These are phyloP conservation scores for Magallana ariakensis DNA, from an alignment of 1,140 invertebrate genomes.

Conservation along the genomic window DNA sequence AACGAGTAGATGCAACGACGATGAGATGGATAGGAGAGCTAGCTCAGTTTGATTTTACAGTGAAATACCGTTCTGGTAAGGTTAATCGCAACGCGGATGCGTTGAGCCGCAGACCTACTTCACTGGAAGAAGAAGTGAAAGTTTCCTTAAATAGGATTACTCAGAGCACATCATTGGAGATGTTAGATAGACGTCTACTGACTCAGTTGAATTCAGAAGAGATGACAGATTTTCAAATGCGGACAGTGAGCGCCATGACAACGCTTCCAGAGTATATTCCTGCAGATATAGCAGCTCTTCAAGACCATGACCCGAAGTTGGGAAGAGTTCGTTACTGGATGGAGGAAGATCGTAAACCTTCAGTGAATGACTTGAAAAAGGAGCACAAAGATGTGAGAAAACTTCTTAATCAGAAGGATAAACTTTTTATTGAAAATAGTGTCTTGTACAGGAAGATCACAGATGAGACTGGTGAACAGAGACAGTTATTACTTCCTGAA, in stretches of 20 bases:
- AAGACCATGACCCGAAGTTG: conserved; percentile 28
- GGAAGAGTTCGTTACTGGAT: conserved; percentile 23
- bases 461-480: no score
- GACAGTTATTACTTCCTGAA: no score
- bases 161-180: no score
- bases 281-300: conserved; percentile 34
- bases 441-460: no score
- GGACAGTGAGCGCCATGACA: background rate
- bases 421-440: no score
- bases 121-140: no score
- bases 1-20: conserved; percentile 55
- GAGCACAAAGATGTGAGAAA: no score
- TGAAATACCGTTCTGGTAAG: conserved; percentile 54
- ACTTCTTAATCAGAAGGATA: no score
- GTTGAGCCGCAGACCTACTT: conserved; percentile 47
- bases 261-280: conserved; percentile 48
- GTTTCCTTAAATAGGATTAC: no score
- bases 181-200: background rate
- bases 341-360: background rate
- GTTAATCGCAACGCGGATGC: background rate
- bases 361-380: no score
- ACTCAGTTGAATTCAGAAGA: background rate
- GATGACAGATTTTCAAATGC: background rate
- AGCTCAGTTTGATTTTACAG: conserved; percentile 57
- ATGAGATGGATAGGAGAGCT: conserved; percentile 60